Conservation (phyloP, 2,797 vertebrate genomes). For the Garrulus glandarius region DNA sequence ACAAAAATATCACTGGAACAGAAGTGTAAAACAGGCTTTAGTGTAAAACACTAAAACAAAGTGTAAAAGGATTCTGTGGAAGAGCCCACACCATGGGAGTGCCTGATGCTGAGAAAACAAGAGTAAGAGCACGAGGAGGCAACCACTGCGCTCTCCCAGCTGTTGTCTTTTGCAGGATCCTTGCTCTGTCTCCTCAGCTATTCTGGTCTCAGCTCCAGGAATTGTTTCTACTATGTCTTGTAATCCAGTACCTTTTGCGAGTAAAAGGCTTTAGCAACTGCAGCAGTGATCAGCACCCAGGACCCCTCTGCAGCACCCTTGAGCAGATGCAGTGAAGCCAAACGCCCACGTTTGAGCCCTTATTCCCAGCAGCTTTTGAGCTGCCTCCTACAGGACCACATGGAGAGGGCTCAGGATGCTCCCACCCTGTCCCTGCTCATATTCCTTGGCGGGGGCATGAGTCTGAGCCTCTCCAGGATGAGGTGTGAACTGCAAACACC, state of each 20-base stretch:
- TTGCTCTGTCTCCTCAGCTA: neutral
- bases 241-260: neutral
- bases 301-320: neutral
- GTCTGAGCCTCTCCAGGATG: neutral
- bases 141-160: rapidly evolving
- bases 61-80: neutral
- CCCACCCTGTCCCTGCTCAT: neutral
- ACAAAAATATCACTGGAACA: neutral
- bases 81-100: rapidly evolving
- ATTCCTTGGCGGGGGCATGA: rapidly evolving
- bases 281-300: neutral
- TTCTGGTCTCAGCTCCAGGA: neutral
- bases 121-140: neutral
- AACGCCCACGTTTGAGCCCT: rapidly evolving
- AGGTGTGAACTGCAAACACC: neutral
- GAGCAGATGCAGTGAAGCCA: neutral
- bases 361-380: neutral
- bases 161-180: neutral
- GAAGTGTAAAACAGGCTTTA: neutral
- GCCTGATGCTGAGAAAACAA: neutral
- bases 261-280: neutral
- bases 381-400: neutral
- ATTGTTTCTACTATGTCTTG: neutral
- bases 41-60: no score
- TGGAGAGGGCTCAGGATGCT: neutral